Base-by-base conservation (phyloP, 30 jellyfish, hydroid and myxozoan genomes). In the Turritopsis dohrnii region DNA sequence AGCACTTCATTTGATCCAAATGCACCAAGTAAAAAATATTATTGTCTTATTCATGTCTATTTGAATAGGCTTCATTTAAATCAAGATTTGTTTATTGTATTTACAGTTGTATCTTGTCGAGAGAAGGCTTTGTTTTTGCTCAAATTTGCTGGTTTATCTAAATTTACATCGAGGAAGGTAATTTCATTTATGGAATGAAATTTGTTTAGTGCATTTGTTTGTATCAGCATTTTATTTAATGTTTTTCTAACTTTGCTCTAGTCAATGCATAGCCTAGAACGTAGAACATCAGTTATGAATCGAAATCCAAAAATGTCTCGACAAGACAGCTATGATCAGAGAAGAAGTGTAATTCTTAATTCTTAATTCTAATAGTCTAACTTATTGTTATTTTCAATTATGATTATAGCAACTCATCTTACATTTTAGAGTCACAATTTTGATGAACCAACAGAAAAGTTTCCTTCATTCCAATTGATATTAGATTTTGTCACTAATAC, bases 131-230 rank as follows among this genome's bases (percentile, higher is more conserved):
- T 88, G 69, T 94, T 94, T 52, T 80, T 94, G 65, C 90, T 94
- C 81, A 94, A 94, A 74, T 94, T 94, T 81, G 97, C 99, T 86
- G 99, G 99, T 19, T 85, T 94, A 27, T 94, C 97, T 21, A 89
- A 89, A 71, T 76, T 89, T 28, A 84, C 89, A 16, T 81, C 94
- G 66, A 66, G 31, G 52, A 88, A 94, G 81, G 98, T 93, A 53
- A 27, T 88, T 79, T 29, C 76, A 84, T 76, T 19, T 65, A 69
- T 21, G 30, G 16, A 23, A 69, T 69, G 28, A 23, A 69, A 23
- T 60, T 23, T 60, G 0, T 60, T 60, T 60, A 23, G 19, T 60
- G n/a, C n/a, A 60, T 60, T 60, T 60, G 22, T 60, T 21, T 60
- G 73, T 60, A 23, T 60, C 73, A 60, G 21, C 73, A n/a, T n/a